Base-by-base conservation (phyloP, 1,140 invertebrate species). In the Brachystomella parvula region DNA sequence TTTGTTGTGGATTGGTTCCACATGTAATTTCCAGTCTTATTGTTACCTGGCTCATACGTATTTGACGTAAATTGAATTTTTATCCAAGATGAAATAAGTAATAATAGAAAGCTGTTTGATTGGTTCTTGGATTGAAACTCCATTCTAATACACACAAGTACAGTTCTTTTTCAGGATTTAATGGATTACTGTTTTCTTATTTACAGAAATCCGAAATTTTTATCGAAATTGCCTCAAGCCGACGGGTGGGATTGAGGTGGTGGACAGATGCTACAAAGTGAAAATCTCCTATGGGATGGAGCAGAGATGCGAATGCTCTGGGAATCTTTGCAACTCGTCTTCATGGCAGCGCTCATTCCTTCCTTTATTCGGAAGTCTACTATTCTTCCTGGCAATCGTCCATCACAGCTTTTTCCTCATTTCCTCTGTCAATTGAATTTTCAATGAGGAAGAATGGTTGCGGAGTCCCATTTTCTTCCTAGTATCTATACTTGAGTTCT, bases 261-360 rank as follows among this genome's bases (percentile, higher is more conserved):
- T 57, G 26, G 67, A 69, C 61, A 49, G 21, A 58, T 69, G 71
- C 44, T 57, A 17, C 12, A 53, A 57, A 24, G 60, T 28, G 0
- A 47, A 69, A 63, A 35, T 35, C 6, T 9, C 35, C 3, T 62
- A n/a, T 44, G 60, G 60, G n/a, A 49, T 61, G 2, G 39, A 39
- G 17, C 26, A 31, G 3, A 65, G 26, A 21, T 72, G 71, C 44
- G 65, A 69, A 44, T 72, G 71, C 35, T 15, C 28, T 1, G 58
- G 64, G 3, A 56, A 64, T 60, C 57, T 72, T 2, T 72, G 71
- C 64, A 72, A 72, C 58, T 26, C 47, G 0, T 63, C 65, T 30
- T 28, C 47, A 60, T 26, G n/a, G n/a, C n/a, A n/a, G n/a, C n/a
- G n/a, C n/a, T 21, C 28, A 24, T 63, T 35, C 3, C 3, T 12